Evolutionary conservation across 2,797 vertebrate genomes (phyloP), one percentile per base, ranked within the genome.

Genomic region (Chelon auratus): DNA sequence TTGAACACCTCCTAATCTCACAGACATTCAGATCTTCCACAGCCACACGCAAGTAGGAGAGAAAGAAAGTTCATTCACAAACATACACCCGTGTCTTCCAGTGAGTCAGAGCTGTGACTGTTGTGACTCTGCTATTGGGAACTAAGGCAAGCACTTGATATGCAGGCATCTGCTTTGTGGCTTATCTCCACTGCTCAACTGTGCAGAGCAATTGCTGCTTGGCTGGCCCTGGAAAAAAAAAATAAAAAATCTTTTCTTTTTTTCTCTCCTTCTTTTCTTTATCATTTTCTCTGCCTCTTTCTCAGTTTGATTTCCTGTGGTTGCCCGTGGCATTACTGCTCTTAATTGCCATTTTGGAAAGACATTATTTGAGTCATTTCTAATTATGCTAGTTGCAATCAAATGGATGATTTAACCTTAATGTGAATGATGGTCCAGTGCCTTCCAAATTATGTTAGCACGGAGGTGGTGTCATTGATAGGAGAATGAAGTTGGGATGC

Each of bases 121-220:
- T 60, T 62, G 86, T 83, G 87, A 93, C 87, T 93, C 83, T 90
- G 84, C 88, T 87, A 80, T 84, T 85, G 81, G 89, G 84, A 89
- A 90, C 91, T 80, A 77, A 91, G 87, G 85, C 84, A 68, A 84
- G 76, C 82, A 87, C 89, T 92, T 91, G 90, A 92, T 90, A 92
- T 84, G 88, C 87, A 91, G 84, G 89, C 90, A 89, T 94, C 91
- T 91, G 91, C 90, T 92, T 89, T 90, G 89, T 89, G 87, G 91
- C 92, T 93, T 94, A 93, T 94, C 92, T 91, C 82, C 75, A 80
- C 83, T 90, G 90, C 89, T 94, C 89, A 90, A 92, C 92, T 91
- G 92, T 89, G 87, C 86, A 87, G 87, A 84, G 86, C 84, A 80
- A 90, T 90, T 89, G 88, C 90, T 84, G 92, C 92, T 92, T 92